Base-by-base conservation (phyloP, 2,113 vertebrate species). In the Meleagris gallopavo region DNA sequence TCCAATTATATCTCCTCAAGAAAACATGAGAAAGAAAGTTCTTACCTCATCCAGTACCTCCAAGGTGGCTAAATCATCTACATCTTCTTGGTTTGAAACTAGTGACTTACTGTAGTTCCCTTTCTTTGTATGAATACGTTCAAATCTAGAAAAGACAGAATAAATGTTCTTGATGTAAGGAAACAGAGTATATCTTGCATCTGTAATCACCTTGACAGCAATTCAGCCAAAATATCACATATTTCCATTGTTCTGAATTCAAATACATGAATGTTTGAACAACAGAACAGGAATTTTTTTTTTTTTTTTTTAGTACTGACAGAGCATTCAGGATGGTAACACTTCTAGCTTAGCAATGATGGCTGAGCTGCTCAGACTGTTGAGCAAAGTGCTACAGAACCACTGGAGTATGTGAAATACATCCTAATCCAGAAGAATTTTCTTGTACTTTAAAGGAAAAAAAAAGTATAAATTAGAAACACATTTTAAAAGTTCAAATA, bases 1-100 rank as follows among this genome's bases (percentile, higher is more conserved):
- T 2, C 2, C 45, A 25, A 86, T 40, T 43, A 45, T 3, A 22
- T 13, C 34, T 72, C 48, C 65, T 54, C 24, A 57, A 67, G 9
- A 75, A 89, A 70, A 67, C 1, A 6, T 12, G 22, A 90, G 80
- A 81, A 91, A 75, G 60, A 55, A 91, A 32, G 17, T 69, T 88
- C 97, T 97, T 98, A 99, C 99, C 98, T 99, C 99, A 95, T 99
- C 99, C 27, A 99, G 97, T 78, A 98, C 97, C 87, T 99, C 99
- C 24, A 99, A 95, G 30, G 98, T 99, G 85, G 98, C 99, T 85
- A 99, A 97, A 97, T 99, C 99, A 70, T 99, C 98, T 74, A 98
- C 98, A 46, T 99, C 98, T 13, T 99, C 98, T 60, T 97, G 87
- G 83, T 96, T 96, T 41, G 96, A 97, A 77, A 95, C 91, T 58